A percentile compares a stretch with the other conserved stretches of the same genome.
Evolutionary conservation across 1,140 invertebrate genomes (phyloP).

Genomic region (Halotydeus destructor): DNA sequence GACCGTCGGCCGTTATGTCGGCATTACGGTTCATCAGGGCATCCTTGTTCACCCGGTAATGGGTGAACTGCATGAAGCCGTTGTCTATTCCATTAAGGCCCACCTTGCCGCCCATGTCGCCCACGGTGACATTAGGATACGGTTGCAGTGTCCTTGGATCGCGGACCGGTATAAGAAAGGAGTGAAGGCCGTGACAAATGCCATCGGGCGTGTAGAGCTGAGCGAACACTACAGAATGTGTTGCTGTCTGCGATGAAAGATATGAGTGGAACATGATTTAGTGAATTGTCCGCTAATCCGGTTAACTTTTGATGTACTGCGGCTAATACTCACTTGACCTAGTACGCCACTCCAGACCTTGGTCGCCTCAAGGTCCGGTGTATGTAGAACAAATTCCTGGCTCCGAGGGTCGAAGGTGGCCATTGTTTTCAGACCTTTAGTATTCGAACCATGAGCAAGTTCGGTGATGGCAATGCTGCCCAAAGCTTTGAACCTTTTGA

Average conservation of each 20-base stretch:
- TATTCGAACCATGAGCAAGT: constrained; percentile 79
- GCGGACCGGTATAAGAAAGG: constrained; percentile 60
- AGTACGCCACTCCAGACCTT: constrained; percentile 87
- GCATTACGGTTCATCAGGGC: constrained; percentile 63
- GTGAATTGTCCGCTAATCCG: not conserved
- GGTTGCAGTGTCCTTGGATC: constrained; percentile 47
- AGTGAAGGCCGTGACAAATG: constrained; percentile 59
- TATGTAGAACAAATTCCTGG: constrained; percentile 60
- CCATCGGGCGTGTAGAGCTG: constrained; percentile 60
- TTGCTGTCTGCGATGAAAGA: constrained; percentile 46
- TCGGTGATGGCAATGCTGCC: constrained; percentile 78
- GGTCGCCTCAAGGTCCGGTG: constrained; percentile 75
- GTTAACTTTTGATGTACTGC: too few species aligned
- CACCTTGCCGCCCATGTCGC: constrained; percentile 71
- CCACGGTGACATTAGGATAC: constrained; percentile 51
- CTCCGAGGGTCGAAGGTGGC: constrained; percentile 57
- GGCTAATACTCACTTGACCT: too few species aligned
- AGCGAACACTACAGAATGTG: constrained; percentile 67
- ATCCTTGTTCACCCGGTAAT: constrained; percentile 56
- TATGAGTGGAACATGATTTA: not conserved
- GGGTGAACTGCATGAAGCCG: constrained; percentile 65
- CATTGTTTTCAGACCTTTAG: constrained; percentile 65
- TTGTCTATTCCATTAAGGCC: constrained; percentile 75
- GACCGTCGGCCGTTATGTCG: constrained; percentile 59
- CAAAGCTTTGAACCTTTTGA: constrained; percentile 37